Base-by-base conservation (phyloP, 2,888 invertebrate species). In the Cerceris rybyensis region DNA sequence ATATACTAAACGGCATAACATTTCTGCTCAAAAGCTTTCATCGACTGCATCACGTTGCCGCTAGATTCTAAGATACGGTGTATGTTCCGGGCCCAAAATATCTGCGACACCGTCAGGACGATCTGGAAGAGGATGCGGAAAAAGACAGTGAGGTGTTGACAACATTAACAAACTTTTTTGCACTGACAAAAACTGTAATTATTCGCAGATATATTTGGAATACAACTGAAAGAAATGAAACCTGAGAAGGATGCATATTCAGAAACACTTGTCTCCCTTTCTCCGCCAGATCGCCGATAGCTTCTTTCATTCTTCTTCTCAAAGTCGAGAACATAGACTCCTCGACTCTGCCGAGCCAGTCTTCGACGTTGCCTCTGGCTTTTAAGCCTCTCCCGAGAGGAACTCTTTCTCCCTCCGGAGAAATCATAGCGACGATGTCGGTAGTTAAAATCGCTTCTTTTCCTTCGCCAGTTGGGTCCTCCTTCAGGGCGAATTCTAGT, bases 301-400 rank as follows among this genome's bases (percentile, higher is more conserved):
- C 95, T 13, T 91, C 91, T 89, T 97, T 96, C 96, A 97, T 96
- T 75, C 95, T 94, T 76, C 95, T 94, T 82, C 96, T 95, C 7
- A 98, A 94, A 0, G 97, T 96, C 0, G 94, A 93, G 85, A 98
- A 97, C 98, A 98, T 98, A 0, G 96, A 96, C 67, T 97, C 96
- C 90, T 98, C 98, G 1, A 98, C 98, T 93, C 97, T 98, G 2
- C 96, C 95, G 8, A 98, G 93, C 98, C 98, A 98, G 88, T 98
- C 97, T 92, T 98, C 98, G 0, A 98, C 98, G 87, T 98, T 97
- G 0, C 98, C 98, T 68, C 98, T 94, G 0, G 97, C 97, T 93
- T 97, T 98, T 8, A 96, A 93, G 39, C 96, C 98, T 95, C 96
- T 97, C 63, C 96, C 96, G 9, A 98, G 94, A 58, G 94, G 94